Base-by-base conservation (phyloP, 2,888 invertebrate species). In the Epirrita christyi region DNA sequence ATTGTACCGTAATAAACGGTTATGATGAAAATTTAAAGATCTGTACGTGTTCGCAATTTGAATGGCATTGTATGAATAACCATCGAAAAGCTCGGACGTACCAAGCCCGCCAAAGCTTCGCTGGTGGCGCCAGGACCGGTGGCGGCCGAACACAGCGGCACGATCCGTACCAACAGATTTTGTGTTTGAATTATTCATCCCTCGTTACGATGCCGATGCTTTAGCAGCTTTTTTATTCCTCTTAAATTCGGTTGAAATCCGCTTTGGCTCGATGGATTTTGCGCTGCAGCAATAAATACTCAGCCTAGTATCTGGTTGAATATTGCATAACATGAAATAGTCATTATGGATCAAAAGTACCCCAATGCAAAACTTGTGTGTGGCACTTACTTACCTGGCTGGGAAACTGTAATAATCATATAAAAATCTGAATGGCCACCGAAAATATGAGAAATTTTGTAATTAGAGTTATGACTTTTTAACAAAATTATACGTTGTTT, bases 121-220 rank as follows among this genome's bases (percentile, higher is more conserved):
- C 36, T 50, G 47, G 54, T 32, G 40, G 52, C 49, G 46, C n/a
- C n/a, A n/a, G n/a, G n/a, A n/a, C n/a, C 34, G 36, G 42, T 49
- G 29, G 56, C 44, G 55, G 48, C 57, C 2, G 21, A 21, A 21
- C 21, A 13, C 40, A 49, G 60, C 46, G 56, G 61, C 62, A 64
- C 59, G 43, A 47, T 53, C 54, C 66, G 68, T 67, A 71, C 66
- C 70, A 64, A 71, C 68, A 71, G 76, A 76, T 82, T 82, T 80
- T 79, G 66, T 73, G 58, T 78, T 73, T 85, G 80, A 84, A 83
- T 82, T 76, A 83, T 83, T 83, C 80, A 81, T 79, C 62, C 61
- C 73, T 72, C 73, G 72, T 78, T 77, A 66, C 71, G 67, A 73
- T 67, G 58, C 61, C 64, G 59, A 63, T 71, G 65, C 72, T 73